Conservation (phyloP, 2,113 vertebrate species). For the Conger conger region DNA sequence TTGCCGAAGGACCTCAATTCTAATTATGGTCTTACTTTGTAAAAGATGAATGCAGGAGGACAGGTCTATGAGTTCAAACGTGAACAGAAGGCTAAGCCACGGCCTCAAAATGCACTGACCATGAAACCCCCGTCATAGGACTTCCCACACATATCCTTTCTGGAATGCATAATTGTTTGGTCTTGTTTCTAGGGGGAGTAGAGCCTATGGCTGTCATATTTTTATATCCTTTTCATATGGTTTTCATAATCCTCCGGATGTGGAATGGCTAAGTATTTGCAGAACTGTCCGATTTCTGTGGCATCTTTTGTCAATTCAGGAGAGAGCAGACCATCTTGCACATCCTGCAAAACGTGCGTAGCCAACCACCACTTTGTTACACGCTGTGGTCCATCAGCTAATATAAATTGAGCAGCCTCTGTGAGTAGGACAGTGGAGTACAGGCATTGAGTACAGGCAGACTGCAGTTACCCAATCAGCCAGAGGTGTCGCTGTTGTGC, state of each 20-base stretch:
- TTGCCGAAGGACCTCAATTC: constrained; percentile 23
- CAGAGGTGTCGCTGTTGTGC: neutral
- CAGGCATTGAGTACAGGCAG: too few relatives aligned
- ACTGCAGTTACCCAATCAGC: neutral
- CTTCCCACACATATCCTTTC: neutral
- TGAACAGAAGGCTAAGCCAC: neutral
- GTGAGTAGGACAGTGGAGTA: too few relatives aligned
- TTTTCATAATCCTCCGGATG: too few relatives aligned
- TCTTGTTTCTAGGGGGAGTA: neutral
- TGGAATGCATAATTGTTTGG: neutral
- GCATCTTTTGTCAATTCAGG: too few relatives aligned
- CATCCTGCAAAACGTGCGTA: too few relatives aligned
- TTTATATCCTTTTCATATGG: neutral
- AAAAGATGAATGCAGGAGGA: neutral
- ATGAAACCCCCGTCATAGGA: neutral
- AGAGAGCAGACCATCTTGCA: too few relatives aligned
- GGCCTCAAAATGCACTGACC: neutral
- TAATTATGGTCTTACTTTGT: constrained; percentile 10
- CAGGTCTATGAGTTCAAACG: neutral
- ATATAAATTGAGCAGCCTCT: too few relatives aligned
- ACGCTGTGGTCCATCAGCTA: too few relatives aligned
- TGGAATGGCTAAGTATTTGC: too few relatives aligned
- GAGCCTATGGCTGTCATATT: neutral
- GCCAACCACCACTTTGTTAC: too few relatives aligned
- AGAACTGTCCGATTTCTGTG: too few relatives aligned